Base-by-base conservation (phyloP, 1,140 invertebrate species). In the Drosophila lowei region DNA sequence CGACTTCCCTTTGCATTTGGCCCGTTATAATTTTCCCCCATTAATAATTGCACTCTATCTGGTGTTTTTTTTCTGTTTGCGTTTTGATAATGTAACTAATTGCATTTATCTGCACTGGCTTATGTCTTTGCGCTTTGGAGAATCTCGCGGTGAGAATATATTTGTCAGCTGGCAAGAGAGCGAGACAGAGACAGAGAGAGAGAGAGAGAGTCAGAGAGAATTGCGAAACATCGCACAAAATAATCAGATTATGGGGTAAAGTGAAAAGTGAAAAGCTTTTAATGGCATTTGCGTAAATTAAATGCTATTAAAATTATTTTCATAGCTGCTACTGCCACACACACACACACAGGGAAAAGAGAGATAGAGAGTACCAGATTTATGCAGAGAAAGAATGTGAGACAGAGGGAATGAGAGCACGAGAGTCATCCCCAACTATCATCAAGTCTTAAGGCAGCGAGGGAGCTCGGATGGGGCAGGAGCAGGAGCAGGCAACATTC, bases 291-390 rank as follows among this genome's bases (percentile, higher is more conserved):
- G 72, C 83, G 70, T 77, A 80, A 85, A 85, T 86, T 86, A 86
- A 85, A 85, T 85, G 77, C 67, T 79, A 80, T 85, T 86, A 85
- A 80, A 85, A 85, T 85, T 86, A 85, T 85, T 85, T 85, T 85
- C 80, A 80, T 68, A 75, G 79, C 75, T 43, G 28, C 42, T 5
- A 43, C 57, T 44, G 42, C 38, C 44, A 52, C 8, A 30, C 23
- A 47, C 18, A 43, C 53, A 46, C 47, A 30, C 61, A 62, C 50
- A 53, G 43, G 8, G 30, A 76, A 47, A 62, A 13, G 11, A 13
- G 11, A 13, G 11, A 13, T 4, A 3, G 18, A 15, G 6, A 16
- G 2, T 9, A 16, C 8, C 34, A 38, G 34, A 38, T 38, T 38
- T 38, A 38, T 38, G 34, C 34, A 38, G 34, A 13, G 34, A 38